Evolutionary conservation across 2,888 invertebrate genomes (phyloP), one percentile per base, ranked within the genome.

Genomic region (Zhengitettix transpicula): DNA sequence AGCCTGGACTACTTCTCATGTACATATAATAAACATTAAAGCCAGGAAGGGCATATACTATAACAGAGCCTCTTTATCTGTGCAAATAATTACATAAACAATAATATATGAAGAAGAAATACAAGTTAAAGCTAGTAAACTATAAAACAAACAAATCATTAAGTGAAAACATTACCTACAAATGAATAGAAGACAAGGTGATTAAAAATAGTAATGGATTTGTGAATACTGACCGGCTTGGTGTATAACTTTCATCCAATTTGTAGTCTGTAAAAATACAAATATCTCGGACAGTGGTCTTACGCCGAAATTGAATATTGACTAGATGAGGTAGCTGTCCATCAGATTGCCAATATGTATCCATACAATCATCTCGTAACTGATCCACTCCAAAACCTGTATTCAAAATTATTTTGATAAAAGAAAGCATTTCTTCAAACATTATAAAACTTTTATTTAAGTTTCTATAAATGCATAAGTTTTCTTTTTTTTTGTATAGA

Each of bases 321-420:
- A 99, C 94, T 64, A 97, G 77, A 74, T 99, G 99, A 5, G 99
- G 99, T 63, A 99, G 80, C 66, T 97, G 97, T 0, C 99, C 99
- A 74, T 99, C 99, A 0, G 97, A 98, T 72, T 99, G 99, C 99
- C 99, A 99, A 72, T 97, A 99, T 5, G 96, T 95, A 66, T 99
- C 99, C 74, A 91, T 87, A 64, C 91, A 89, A 70, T 95, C 92
- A 73, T 98, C 96, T 64, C 97, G 77, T 52, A 99, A 74, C 70
- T 98, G 97, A 70, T 97, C 94, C 8, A 99, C 96, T 5, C 99
- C 99, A 77, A 96, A 98, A 54, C 98, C 97, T 89, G 67, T 28
- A 5, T 28, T 28, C 28, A 28, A 28, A 28, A 28, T 28, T 28
- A 28, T 10, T 71, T 70, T 55, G 61, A 56, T 61, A 60, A 62